phyloP scores from a whole-genome alignment of 2,888 invertebrate species.

The Bursaphelenchus okinawaensis region DNA sequence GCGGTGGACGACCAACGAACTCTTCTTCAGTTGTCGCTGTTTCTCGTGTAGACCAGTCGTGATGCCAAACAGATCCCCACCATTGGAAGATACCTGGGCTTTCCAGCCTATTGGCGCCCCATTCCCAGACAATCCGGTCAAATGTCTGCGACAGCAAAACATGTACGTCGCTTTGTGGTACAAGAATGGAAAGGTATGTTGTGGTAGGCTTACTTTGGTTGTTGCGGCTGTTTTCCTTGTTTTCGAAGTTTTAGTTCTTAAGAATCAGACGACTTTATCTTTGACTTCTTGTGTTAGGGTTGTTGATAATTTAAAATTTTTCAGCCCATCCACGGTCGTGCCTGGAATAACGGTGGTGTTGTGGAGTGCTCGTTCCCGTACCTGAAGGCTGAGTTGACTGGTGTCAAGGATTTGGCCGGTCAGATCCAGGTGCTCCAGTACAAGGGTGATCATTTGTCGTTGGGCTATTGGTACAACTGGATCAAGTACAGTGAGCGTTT shows the following conservation, averaged over 20 bases:
- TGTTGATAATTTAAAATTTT: too few relatives aligned
- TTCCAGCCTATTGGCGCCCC: constrained; percentile 31
- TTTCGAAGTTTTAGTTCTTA: too few relatives aligned
- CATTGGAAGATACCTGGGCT: constrained; percentile 37
- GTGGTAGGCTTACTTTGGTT: neutral
- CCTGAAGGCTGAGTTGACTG: constrained; percentile 38
- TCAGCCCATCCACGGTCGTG: constrained; percentile 17
- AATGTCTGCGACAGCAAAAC: constrained; percentile 32
- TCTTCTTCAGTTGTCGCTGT: too few relatives aligned
- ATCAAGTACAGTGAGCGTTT: constrained; percentile 48
- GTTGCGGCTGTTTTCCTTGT: too few relatives aligned
- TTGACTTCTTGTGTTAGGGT: neutral
- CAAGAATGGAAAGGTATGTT: constrained; percentile 23
- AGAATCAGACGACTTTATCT: neutral
- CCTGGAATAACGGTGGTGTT: constrained; percentile 35
- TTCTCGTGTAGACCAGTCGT: too few relatives aligned
- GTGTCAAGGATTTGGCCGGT: constrained; percentile 40
- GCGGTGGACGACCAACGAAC: too few relatives aligned
- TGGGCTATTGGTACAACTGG: constrained; percentile 52
- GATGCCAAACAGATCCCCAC: constrained; percentile 32
- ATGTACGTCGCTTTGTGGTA: constrained; percentile 36
- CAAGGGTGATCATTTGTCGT: constrained; percentile 45
- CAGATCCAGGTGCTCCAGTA: constrained; percentile 53
- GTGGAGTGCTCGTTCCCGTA: constrained; percentile 37
- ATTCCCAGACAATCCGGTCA: constrained; percentile 35